A percentile compares a stretch with the other conserved stretches of the same genome.
Evolutionary conservation across 64 coral and sea anemone species (phyloP).

Genomic region (Hydrozoanthus tunicans): DNA sequence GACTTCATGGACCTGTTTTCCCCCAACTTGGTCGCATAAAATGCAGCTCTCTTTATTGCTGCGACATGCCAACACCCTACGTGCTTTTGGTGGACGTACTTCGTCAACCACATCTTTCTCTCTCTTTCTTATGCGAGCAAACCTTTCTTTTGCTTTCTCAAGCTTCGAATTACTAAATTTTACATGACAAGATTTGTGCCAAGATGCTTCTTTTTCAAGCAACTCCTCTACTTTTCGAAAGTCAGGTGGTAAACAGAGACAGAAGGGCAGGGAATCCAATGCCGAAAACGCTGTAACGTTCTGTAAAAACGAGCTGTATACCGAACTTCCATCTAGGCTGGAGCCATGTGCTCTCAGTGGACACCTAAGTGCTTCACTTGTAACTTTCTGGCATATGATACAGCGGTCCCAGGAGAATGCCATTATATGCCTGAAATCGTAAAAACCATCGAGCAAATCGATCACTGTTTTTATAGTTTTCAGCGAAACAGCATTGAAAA

Average conservation of each 20-base stretch:
- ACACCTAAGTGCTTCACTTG: slow-evolving; percentile 20
- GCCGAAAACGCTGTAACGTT: background rate
- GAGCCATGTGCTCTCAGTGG: slow-evolving; percentile 5
- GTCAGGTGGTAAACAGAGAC: slow-evolving; percentile 5
- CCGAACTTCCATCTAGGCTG: background rate
- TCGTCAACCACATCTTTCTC: background rate
- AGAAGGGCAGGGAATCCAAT: background rate
- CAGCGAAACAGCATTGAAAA: background rate
- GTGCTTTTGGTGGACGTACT: too few species aligned
- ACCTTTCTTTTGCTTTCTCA: slow-evolving; percentile 19
- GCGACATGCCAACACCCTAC: too few species aligned
- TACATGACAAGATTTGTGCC: slow-evolving; percentile 3
- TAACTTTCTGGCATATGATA: slow-evolving; percentile 38
- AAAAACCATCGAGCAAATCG: slow-evolving; percentile 15
- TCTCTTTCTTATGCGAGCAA: slow-evolving; percentile 5
- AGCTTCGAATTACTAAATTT: slow-evolving; percentile 12
- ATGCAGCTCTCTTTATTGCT: slow-evolving; percentile 16
- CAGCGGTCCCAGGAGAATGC: slow-evolving; percentile 17
- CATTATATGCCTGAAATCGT: slow-evolving; percentile 25
- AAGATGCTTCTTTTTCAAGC: slow-evolving; percentile 13
- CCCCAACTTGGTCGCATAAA: background rate
- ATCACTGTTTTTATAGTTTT: background rate
- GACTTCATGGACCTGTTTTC: slow-evolving; percentile 51
- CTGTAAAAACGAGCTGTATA: background rate
- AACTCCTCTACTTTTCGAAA: background rate